phyloP scores from a whole-genome alignment of 2,113 vertebrate genomes.

The Microtus richardsoni region DNA sequence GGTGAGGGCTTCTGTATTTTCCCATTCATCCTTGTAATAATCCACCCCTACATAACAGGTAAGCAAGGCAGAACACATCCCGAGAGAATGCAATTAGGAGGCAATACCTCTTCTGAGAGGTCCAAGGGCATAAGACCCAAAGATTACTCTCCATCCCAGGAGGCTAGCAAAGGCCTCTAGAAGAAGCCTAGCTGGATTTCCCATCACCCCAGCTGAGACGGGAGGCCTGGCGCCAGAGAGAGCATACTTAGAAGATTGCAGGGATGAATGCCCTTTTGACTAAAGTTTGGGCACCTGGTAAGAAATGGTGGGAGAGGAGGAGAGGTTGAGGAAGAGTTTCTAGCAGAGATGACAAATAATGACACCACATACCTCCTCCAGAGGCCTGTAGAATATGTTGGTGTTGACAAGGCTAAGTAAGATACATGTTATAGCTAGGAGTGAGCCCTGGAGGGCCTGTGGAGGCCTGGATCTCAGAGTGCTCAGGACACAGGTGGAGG shows the following conservation, averaged over 20 bases:
- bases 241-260: neutral
- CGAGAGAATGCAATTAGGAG: neutral
- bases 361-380: neutral
- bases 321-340: neutral
- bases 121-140: neutral
- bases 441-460: neutral
- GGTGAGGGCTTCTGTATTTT: neutral
- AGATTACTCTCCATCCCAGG: accelerated
- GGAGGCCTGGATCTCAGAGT: neutral
- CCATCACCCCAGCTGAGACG: neutral
- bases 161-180: neutral
- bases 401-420: neutral
- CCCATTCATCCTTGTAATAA: neutral
- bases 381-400: neutral
- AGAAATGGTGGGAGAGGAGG: neutral
- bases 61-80: neutral
- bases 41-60: neutral
- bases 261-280: neutral
- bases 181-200: neutral
- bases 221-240: neutral
- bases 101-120: neutral
- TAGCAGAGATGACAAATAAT: neutral
- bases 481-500: accelerated
- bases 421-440: neutral
- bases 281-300: neutral